phyloP scores from a whole-genome alignment of 2,113 vertebrate species.

The Ctenodactylus gundi region DNA sequence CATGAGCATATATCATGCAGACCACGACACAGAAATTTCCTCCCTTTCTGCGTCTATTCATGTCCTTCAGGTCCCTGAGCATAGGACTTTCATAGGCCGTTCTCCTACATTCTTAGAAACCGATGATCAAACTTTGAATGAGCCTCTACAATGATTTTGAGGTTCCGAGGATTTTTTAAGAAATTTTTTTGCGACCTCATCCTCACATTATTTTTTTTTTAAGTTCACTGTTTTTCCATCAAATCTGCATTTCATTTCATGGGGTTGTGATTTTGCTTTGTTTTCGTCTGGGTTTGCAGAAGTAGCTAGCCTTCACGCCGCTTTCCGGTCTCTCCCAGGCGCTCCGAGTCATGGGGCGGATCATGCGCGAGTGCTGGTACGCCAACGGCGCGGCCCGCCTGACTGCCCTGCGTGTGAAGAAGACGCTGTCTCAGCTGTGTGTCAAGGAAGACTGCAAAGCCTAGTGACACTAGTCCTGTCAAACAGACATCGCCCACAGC shows the following conservation, averaged over 20 bases:
- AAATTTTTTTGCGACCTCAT: background rate
- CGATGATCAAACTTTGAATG: background rate
- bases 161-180: background rate
- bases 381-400: constrained; percentile 92
- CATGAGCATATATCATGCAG: background rate
- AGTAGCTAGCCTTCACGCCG: background rate
- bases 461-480: constrained; percentile 35
- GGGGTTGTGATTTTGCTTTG: background rate
- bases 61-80: background rate
- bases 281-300: background rate
- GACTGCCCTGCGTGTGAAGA: constrained; percentile 96
- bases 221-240: constrained; percentile 2
- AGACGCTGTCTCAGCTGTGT: constrained; percentile 93
- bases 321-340: constrained; percentile 82
- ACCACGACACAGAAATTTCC: background rate
- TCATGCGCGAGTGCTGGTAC: constrained; percentile 98
- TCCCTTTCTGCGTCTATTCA: background rate
- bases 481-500: background rate
- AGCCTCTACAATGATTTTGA: background rate
- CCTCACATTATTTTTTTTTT: constrained; percentile 9
- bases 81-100: background rate
- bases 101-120: background rate
- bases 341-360: constrained; percentile 93
- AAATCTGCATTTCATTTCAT: background rate
- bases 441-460: constrained; percentile 86